Conservation (phyloP, 2,888 invertebrate species). For the Pachycephus smyrnensis region DNA sequence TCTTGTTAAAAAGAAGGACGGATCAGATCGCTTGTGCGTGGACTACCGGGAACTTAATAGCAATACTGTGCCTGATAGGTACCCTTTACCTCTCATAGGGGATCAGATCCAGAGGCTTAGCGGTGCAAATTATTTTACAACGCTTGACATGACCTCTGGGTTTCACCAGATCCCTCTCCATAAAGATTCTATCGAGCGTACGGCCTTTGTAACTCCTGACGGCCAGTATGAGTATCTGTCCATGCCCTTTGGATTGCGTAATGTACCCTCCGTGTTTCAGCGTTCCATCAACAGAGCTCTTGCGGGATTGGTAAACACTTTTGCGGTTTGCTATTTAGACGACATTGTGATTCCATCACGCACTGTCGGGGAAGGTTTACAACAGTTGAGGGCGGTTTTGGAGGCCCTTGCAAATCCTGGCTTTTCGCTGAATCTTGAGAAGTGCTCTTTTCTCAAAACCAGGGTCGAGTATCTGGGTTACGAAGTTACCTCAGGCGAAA, state of each 20-base stretch:
- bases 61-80: background rate
- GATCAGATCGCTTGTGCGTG: constrained; percentile 9
- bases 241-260: constrained; percentile 39
- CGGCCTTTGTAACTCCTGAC: constrained; percentile 15
- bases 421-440: constrained; percentile 27
- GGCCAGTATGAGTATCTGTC: constrained; percentile 33
- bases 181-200: no score
- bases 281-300: constrained; percentile 32
- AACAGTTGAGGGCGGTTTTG: constrained; percentile 28
- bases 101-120: constrained; percentile 3
- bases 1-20: constrained; percentile 36
- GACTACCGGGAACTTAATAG: constrained; percentile 3
- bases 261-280: constrained; percentile 41
- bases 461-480: constrained; percentile 29
- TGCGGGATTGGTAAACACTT: constrained; percentile 21
- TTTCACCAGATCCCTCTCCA: no score
- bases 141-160: no score
- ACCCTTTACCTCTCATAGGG: constrained; percentile 9
- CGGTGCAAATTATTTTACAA: no score
- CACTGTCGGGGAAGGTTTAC: constrained; percentile 24
- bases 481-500: constrained; percentile 14
- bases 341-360: constrained; percentile 30
- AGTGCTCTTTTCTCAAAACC: constrained; percentile 30
- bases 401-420: constrained; percentile 24
- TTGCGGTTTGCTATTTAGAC: constrained; percentile 28